Conservation (phyloP, 2,797 vertebrate genomes). For the Aratinga solstitialis region DNA sequence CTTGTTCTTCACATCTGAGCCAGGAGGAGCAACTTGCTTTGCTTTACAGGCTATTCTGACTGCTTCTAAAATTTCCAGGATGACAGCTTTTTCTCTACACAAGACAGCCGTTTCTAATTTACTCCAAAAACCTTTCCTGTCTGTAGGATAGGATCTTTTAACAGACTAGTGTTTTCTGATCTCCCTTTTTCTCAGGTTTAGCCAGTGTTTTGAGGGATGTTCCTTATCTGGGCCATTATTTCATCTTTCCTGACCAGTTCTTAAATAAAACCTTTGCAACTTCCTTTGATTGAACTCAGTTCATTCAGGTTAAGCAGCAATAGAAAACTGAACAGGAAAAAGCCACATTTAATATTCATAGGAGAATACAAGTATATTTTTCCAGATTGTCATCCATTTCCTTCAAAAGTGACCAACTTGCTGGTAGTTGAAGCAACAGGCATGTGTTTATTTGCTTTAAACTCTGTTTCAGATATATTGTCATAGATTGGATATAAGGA, state of each 20-base stretch:
- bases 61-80: background rate
- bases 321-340: slow-evolving; percentile 39
- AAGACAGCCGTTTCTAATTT: background rate
- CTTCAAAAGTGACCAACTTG: background rate
- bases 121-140: background rate
- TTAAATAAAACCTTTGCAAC: slow-evolving; percentile 13
- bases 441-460: background rate
- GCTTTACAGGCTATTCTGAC: background rate
- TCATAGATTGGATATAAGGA: background rate
- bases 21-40: background rate
- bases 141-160: background rate
- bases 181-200: background rate
- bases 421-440: background rate
- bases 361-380: slow-evolving; percentile 9
- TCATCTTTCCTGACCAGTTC: slow-evolving; percentile 28
- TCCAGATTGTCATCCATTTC: slow-evolving; percentile 6
- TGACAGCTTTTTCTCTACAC: background rate
- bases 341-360: slow-evolving; percentile 8
- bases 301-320: background rate
- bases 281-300: slow-evolving; percentile 44
- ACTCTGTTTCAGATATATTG: background rate
- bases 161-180: slow-evolving; percentile 8
- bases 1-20: background rate
- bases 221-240: slow-evolving; percentile 46
- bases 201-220: slow-evolving; percentile 18